Base-by-base conservation (phyloP, 1,140 invertebrate species). In the Cylas formicarius region DNA sequence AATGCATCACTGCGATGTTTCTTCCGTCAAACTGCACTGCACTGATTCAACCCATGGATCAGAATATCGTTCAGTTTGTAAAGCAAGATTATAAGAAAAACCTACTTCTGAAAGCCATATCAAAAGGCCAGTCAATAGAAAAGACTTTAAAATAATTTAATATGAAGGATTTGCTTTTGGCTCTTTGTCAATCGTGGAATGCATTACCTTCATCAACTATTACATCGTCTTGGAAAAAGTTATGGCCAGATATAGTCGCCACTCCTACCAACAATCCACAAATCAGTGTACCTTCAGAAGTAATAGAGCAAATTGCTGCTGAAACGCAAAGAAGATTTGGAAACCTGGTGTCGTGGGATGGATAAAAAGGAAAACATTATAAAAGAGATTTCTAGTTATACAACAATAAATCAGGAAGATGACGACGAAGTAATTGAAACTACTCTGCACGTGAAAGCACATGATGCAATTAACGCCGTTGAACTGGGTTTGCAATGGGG, bases 11-110 rank as follows among this genome's bases (percentile, higher is more conserved):
- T 48, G 55, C 58, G 20, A 63, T 65, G 56, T 67, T 60, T 58
- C 50, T 67, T 39, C 62, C 64, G 35, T 58, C 57, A 42, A 67
- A 65, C 32, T 57, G 54, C 39, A 62, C 58, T 45, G 46, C 64
- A 36, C 51, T 58, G 40, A 62, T 67, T 44, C 62, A 47, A 41
- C 36, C 37, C 20, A 64, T 67, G 58, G 55, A 68, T 33, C 60
- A 63, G 53, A 16, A 58, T 33, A 58, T 58, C 45, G 42, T 21
- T 26, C 26, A 39, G 33, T 44, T 44, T 35, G 28, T 13, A 32
- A 32, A 32, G 48, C 57, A 57, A 58, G 52, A 63, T 26, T 63
- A 60, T 45, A 60, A 60, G 17, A 59, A 55, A 57, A 60, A 60
- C 34, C 54, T 56, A 43, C 57, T 60, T 52, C 22, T 56, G 38